These are phyloP conservation scores for Aleadryas rufinucha DNA, from an alignment of 2,113 vertebrate genomes.

Conservation along the genomic window DNA sequence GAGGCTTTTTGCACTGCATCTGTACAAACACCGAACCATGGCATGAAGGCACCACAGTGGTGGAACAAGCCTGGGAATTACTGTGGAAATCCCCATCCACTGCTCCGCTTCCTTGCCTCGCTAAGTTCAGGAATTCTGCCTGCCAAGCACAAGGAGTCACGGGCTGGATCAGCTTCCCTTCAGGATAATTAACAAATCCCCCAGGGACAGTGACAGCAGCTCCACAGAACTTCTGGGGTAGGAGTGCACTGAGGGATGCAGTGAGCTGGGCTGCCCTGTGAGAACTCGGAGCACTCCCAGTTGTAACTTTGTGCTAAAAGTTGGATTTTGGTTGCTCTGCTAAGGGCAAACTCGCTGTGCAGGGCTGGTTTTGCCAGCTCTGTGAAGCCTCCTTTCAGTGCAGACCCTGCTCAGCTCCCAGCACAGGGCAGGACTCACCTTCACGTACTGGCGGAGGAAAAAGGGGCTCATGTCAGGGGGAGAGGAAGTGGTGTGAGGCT, in stretches of 20 bases:
- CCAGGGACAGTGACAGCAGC: not conserved
- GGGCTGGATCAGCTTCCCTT: not conserved
- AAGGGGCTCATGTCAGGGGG: slow-evolving; percentile 99
- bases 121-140: not conserved
- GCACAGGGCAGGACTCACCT: slow-evolving; percentile 74
- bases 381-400: not conserved
- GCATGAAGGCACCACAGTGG: not conserved
- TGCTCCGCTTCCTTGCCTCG: not conserved
- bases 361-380: not conserved
- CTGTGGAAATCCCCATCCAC: not conserved
- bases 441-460: slow-evolving; percentile 97
- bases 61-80: not conserved
- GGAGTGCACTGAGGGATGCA: fast-evolving
- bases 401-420: not conserved
- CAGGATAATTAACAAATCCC: not conserved
- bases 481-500: slow-evolving; percentile 91
- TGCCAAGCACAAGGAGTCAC: not conserved
- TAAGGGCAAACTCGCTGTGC: not conserved
- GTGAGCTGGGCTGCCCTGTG: not conserved
- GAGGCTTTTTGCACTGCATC: not conserved
- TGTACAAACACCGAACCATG: not conserved
- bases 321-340: not conserved
- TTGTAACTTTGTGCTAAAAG: fast-evolving
- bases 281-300: not conserved
- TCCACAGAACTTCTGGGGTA: not conserved